Evolutionary conservation across 2,888 invertebrate species (phyloP), one percentile per base, ranked within the genome.

Genomic region (Aphodius granarius): DNA sequence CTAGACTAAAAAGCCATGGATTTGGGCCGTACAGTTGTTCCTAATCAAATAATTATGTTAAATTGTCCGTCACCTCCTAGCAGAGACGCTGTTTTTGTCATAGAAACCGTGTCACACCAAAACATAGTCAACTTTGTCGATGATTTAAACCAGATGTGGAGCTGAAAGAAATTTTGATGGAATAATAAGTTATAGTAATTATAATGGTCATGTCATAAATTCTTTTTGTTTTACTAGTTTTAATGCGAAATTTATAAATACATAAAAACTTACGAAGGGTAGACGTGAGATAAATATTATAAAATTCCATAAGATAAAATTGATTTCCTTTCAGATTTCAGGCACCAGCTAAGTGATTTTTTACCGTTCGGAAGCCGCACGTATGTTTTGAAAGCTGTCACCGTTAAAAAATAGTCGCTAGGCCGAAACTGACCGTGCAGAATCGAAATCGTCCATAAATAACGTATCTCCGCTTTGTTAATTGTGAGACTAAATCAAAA

Each of bases 401-500:
- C 43, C 65, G 4, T 19, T 19, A 22, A 22, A 16, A 65, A 21
- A 18, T 22, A 63, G 19, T 19, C 62, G 75, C 19, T 72, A 72
- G 72, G 62, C 23, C n/a, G 21, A 66, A 23, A 66, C 66, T 64
- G 65, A n/a, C 18, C 62, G 63, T 43, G 65, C 20, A 2, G 68
- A n/a, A 68, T 21, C 68, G 43, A 43, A 43, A 43, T 43, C 43
- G 43, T 43, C 43, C 43, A 43, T 66, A 75, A 73, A 70, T 68
- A 70, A 68, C 70, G 63, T 20, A 43, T 18, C 21, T 20, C 70
- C 63, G 70, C 70, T 73, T 75, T 75, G 75, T 72, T 75, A 75
- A 75, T 75, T 75, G 72, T 65, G 75, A 72, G 62, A 62, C 75
- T 75, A 75, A 75, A 75, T 75, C 75, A 75, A 75, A 75, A 75